Percentiles rank a stretch among this genome's conserved stretches.
These are phyloP conservation scores for Protophormia terraenovae DNA, from an alignment of 2,888 invertebrate genomes.

Conservation along the genomic window DNA sequence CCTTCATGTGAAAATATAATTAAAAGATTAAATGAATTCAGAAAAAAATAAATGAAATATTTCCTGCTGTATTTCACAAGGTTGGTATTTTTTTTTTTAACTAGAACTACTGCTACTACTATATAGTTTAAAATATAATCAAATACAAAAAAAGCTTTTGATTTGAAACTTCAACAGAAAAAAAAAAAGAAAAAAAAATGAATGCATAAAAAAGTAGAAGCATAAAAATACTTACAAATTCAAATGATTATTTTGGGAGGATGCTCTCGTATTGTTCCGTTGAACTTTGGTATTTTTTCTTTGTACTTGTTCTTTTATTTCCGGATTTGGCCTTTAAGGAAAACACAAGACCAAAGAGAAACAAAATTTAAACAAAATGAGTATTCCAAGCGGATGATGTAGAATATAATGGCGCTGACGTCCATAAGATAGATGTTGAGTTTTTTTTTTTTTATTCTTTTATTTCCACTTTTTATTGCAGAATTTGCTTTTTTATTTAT, in stretches of 20 bases:
- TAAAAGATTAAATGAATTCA: too few species aligned
- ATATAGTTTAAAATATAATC: background rate
- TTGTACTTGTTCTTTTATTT: conserved; percentile 8
- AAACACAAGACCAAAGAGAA: background rate
- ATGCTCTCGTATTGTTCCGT: conserved; percentile 14
- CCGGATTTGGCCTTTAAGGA: conserved; percentile 14
- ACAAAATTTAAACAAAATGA: conserved; percentile 4
- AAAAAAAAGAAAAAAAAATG: background rate
- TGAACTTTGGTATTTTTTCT: conserved; percentile 30
- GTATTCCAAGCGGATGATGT: background rate
- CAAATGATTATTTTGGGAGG: conserved; percentile 24
- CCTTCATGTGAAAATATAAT: too few species aligned
- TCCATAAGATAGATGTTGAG: background rate
- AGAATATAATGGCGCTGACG: conserved; percentile 3
- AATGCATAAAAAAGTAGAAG: background rate
- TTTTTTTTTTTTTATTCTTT: background rate
- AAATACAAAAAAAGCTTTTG: background rate
- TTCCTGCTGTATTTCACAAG: too few species aligned
- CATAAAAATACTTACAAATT: conserved; percentile 42
- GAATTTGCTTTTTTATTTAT: background rate
- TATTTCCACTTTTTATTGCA: background rate
- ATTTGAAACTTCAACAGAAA: background rate
- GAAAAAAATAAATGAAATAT: too few species aligned
- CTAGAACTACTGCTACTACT: too few species aligned
- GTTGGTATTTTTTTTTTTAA: too few species aligned